Conservation (phyloP, 2,888 invertebrate species). For the Diaperis boleti region DNA sequence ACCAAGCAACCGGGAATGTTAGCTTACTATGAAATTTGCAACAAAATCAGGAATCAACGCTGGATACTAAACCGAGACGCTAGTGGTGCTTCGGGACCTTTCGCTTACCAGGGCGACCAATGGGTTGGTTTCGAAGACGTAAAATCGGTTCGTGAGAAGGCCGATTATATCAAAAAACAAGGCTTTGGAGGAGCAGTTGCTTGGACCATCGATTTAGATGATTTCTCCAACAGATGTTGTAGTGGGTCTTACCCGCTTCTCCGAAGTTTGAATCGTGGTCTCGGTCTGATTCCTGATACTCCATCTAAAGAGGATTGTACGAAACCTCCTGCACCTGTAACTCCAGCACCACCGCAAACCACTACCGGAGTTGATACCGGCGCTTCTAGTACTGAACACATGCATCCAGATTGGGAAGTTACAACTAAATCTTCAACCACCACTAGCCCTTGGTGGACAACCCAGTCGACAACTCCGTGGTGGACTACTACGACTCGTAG, state of each 20-base stretch:
- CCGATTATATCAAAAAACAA: conserved; percentile 77
- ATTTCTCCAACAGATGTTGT: conserved; percentile 88
- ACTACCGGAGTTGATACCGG: conserved; percentile 77
- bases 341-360: conserved; percentile 81
- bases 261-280: conserved; percentile 80
- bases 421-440: conserved; percentile 49
- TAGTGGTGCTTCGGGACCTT: conserved; percentile 77
- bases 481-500: conserved; percentile 50
- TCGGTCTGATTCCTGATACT: conserved; percentile 72
- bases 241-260: conserved; percentile 82
- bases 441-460: conserved; percentile 57
- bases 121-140: conserved; percentile 93
- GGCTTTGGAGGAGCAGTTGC: conserved; percentile 86
- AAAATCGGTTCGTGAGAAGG: conserved; percentile 80
- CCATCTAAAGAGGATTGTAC: conserved; percentile 74
- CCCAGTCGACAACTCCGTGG: conserved; percentile 54
- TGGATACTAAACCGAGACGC: conserved; percentile 74
- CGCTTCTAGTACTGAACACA: conserved; percentile 51
- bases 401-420: conserved; percentile 45
- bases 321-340: conserved; percentile 78
- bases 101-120: conserved; percentile 82
- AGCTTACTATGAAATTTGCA: conserved; percentile 88
- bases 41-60: conserved; percentile 75
- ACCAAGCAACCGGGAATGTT: conserved; percentile 90
- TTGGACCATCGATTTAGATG: conserved; percentile 91